Conservation (phyloP, 1,140 invertebrate genomes). For the Ridgeia piscesae region DNA sequence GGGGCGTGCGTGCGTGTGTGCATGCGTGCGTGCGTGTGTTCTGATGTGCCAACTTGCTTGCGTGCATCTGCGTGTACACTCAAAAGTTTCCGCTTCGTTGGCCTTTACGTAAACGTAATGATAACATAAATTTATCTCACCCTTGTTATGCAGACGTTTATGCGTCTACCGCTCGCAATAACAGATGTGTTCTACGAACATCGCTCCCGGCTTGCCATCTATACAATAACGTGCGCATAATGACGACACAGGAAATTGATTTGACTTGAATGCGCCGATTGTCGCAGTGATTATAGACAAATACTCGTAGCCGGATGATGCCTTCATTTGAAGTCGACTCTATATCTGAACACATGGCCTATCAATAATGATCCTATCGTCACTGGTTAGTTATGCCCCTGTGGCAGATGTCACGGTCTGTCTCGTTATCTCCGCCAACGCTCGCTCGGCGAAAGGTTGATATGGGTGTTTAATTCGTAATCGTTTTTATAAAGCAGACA, state of each 20-base stretch:
- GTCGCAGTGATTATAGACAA: background rate
- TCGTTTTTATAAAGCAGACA: background rate
- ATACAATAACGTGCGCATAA: background rate
- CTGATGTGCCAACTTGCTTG: background rate
- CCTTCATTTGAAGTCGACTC: background rate
- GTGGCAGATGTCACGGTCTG: background rate
- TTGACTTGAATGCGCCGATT: background rate
- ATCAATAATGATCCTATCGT: background rate
- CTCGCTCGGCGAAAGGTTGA: background rate
- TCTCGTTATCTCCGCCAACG: background rate
- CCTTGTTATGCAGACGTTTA: background rate
- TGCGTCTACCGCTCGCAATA: background rate
- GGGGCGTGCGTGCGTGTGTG: too few species aligned
- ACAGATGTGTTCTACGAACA: background rate
- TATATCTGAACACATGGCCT: background rate
- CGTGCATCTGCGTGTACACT: too few species aligned
- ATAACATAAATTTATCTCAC: background rate
- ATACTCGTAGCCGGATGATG: background rate
- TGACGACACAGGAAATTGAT: background rate
- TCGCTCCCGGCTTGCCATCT: background rate
- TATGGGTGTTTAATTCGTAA: background rate
- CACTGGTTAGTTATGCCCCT: background rate
- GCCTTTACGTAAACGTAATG: background rate
- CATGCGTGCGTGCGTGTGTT: too few species aligned
- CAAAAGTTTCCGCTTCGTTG: background rate